Percentiles rank a stretch among this genome's conserved stretches.
These are phyloP conservation scores for Philaenus spumarius DNA, from an alignment of 1,140 invertebrate species.

Conservation along the genomic window DNA sequence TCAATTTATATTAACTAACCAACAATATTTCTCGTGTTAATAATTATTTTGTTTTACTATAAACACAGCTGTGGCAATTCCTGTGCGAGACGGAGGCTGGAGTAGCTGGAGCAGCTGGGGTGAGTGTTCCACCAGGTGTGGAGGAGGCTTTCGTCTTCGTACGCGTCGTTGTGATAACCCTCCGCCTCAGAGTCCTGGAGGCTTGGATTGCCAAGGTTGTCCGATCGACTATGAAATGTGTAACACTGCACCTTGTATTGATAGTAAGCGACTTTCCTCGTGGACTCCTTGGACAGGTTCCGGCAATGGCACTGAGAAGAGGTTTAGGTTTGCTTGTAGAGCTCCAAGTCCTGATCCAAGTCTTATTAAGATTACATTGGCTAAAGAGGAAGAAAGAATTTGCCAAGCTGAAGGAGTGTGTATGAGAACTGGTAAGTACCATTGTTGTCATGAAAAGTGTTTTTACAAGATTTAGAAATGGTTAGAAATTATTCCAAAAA, in stretches of 20 bases:
- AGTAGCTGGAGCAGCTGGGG: conserved; percentile 65
- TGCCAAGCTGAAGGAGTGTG: conserved; percentile 58
- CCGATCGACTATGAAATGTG: conserved; percentile 49
- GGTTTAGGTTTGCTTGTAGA: conserved; percentile 69
- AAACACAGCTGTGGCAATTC: conserved; percentile 42
- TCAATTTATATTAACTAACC: too few species aligned
- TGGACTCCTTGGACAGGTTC: conserved; percentile 71
- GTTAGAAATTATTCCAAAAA: too few species aligned
- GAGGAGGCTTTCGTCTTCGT: conserved; percentile 44
- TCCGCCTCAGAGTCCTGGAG: conserved; percentile 49
- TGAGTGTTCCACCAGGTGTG: conserved; percentile 51
- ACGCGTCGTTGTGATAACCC: conserved; percentile 58
- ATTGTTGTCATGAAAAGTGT: too few species aligned
- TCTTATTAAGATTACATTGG: conserved; percentile 51
- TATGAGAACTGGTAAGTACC: conserved; percentile 28
- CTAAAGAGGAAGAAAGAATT: conserved; percentile 70
- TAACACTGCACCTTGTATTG: conserved; percentile 58
- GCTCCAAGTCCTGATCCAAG: conserved; percentile 62
- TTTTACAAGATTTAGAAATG: too few species aligned
- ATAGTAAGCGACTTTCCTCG: conserved; percentile 53
- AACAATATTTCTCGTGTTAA: too few species aligned
- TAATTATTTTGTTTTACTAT: too few species aligned
- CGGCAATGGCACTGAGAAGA: conserved; percentile 56
- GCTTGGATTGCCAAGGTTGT: conserved; percentile 60
- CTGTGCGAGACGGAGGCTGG: conserved; percentile 65